These are phyloP conservation scores for Prionace glauca DNA, from an alignment of 2,797 vertebrate species.

Conservation along the genomic window DNA sequence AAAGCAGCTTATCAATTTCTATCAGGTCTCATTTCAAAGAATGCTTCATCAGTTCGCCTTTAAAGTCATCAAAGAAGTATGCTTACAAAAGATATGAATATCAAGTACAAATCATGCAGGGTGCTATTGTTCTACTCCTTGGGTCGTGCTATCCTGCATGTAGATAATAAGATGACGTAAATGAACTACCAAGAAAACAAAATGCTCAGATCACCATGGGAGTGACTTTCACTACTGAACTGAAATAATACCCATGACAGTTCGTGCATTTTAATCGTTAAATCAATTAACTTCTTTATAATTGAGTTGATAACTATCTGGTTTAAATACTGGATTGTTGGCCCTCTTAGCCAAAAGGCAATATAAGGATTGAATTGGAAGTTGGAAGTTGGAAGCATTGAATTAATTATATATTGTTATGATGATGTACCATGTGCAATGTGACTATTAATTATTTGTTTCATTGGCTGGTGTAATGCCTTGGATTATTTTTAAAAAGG, in stretches of 20 bases:
- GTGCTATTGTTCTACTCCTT: not conserved
- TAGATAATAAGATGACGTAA: not conserved
- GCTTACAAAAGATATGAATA: not conserved
- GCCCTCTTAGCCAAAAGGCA: not conserved
- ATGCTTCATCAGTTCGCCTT: not conserved
- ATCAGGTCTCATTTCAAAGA: not conserved
- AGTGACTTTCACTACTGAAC: not conserved
- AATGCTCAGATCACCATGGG: not conserved
- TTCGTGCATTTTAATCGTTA: not conserved
- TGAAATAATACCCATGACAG: not conserved
- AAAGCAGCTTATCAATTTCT: slow-evolving; percentile 8
- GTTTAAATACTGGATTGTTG: not conserved
- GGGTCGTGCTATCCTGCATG: not conserved
- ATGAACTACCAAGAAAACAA: not conserved
- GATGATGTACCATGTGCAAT: too few relatives aligned
- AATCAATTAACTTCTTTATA: not conserved
- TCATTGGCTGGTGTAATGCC: too few relatives aligned
- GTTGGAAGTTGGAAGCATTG: not conserved
- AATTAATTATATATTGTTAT: too few relatives aligned
- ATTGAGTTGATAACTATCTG: not conserved
- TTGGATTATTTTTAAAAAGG: too few relatives aligned
- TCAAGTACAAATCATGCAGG: not conserved
- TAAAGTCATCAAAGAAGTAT: not conserved
- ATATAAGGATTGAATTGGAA: not conserved
- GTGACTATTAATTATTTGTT: too few relatives aligned